These are phyloP conservation scores for Aleiodes alternator DNA, from an alignment of 2,888 invertebrate species.

Conservation along the genomic window DNA sequence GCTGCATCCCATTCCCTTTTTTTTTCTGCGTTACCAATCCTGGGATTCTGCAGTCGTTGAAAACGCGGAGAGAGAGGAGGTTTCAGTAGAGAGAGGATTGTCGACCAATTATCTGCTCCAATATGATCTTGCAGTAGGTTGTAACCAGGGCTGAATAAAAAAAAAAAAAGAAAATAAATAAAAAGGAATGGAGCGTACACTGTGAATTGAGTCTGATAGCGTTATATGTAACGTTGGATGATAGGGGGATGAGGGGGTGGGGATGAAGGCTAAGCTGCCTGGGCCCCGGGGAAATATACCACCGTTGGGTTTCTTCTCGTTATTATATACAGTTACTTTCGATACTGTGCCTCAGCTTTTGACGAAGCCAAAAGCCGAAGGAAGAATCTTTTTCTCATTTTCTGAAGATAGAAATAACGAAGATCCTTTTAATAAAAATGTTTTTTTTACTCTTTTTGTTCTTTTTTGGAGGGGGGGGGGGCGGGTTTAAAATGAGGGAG, in stretches of 20 bases:
- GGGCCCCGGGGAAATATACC: constrained; percentile 72
- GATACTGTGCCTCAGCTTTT: constrained; percentile 48
- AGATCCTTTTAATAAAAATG: constrained; percentile 64
- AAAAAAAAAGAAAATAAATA: no score
- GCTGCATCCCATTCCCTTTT: no score
- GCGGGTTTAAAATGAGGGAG: no score
- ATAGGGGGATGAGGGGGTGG: background rate
- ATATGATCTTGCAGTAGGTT: constrained; percentile 67
- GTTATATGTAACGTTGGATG: constrained; percentile 28
- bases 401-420: constrained; percentile 58
- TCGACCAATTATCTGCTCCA: constrained; percentile 73
- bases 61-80: constrained; percentile 46
- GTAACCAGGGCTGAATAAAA: constrained; percentile 9
- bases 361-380: constrained; percentile 51
- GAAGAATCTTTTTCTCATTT: constrained; percentile 23
- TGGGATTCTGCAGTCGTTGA: constrained; percentile 35
- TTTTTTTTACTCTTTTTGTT: background rate
- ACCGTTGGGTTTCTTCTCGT: constrained; percentile 71
- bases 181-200: background rate
- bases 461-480: no score
- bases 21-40: constrained; percentile 14
- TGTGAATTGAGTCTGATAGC: constrained; percentile 34
- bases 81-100: constrained; percentile 68
- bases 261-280: constrained; percentile 65
- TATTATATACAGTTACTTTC: constrained; percentile 68